Conservation (phyloP, 2,888 invertebrate species). For the Netelia inedita region DNA sequence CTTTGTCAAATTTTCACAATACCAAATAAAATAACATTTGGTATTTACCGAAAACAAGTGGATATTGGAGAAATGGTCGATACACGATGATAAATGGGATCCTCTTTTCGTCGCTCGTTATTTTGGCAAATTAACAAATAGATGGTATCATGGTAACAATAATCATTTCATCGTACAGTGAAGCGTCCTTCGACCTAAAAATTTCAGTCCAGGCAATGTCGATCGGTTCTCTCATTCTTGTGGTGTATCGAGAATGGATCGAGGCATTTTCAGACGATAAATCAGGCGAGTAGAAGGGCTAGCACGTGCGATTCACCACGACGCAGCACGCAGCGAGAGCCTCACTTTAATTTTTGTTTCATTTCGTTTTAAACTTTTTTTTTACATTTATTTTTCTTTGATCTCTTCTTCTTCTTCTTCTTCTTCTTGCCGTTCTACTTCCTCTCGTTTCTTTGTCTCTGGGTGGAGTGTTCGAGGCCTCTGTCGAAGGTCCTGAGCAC, state of each 20-base stretch:
- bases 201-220: not conserved
- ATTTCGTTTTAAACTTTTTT: not conserved
- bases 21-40: not conserved
- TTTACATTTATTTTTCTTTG: slow-evolving; percentile 24
- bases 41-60: not conserved
- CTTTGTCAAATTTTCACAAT: not conserved
- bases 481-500: slow-evolving; percentile 44
- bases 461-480: slow-evolving; percentile 31
- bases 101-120: not conserved
- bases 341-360: slow-evolving; percentile 32
- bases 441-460: slow-evolving; percentile 55
- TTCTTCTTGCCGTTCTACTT: slow-evolving; percentile 42
- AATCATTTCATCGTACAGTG: not conserved
- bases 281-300: slow-evolving; percentile 58
- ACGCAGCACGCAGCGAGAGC: slow-evolving; percentile 55
- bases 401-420: slow-evolving; percentile 21
- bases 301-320: slow-evolving; percentile 65
- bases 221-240: slow-evolving; percentile 13
- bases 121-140: not conserved
- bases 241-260: slow-evolving; percentile 62
- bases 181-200: not conserved
- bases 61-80: not conserved
- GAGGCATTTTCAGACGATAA: slow-evolving; percentile 64
- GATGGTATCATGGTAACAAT: not conserved
- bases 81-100: too few relatives aligned